Conservation (phyloP, 2,888 invertebrate genomes). For the Drosophila greeni region DNA sequence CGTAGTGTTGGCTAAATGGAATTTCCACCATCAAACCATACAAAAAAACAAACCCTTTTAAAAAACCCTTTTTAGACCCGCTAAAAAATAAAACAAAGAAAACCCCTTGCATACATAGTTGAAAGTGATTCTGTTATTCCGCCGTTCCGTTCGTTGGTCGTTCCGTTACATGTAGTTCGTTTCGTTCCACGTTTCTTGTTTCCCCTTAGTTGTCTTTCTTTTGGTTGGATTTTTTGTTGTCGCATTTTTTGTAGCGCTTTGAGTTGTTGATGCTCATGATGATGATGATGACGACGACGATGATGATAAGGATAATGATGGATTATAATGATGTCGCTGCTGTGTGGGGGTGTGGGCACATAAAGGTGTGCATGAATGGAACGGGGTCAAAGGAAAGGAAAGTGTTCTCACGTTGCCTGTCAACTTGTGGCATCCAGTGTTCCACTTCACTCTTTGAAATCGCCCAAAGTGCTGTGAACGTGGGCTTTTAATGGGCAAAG, state of each 20-base stretch:
- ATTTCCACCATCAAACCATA: conserved; percentile 8
- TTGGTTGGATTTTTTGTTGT: conserved; percentile 20
- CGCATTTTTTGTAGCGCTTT: conserved; percentile 31
- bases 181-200: conserved; percentile 39
- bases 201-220: conserved; percentile 26
- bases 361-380: conserved; percentile 24
- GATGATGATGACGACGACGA: conserved; percentile 4
- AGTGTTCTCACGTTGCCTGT: conserved; percentile 16
- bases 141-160: conserved; percentile 26
- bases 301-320: conserved; percentile 14
- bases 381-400: conserved; percentile 35
- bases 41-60: conserved; percentile 5
- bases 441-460: conserved; percentile 25
- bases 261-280: conserved; percentile 13
- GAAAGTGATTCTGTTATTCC: conserved; percentile 20
- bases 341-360: conserved; percentile 1
- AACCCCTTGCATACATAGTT: conserved; percentile 23
- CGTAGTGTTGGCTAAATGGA: conserved; percentile 38
- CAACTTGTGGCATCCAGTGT: conserved; percentile 23
- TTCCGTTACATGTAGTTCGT: conserved; percentile 31
- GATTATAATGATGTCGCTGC: conserved; percentile 11
- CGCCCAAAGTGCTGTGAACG: conserved; percentile 11
- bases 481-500: conserved; percentile 12
- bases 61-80: conserved; percentile 7
- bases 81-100: background rate